Base-by-base conservation (phyloP, 2,888 invertebrate genomes). In the Sipunculus nudus region DNA sequence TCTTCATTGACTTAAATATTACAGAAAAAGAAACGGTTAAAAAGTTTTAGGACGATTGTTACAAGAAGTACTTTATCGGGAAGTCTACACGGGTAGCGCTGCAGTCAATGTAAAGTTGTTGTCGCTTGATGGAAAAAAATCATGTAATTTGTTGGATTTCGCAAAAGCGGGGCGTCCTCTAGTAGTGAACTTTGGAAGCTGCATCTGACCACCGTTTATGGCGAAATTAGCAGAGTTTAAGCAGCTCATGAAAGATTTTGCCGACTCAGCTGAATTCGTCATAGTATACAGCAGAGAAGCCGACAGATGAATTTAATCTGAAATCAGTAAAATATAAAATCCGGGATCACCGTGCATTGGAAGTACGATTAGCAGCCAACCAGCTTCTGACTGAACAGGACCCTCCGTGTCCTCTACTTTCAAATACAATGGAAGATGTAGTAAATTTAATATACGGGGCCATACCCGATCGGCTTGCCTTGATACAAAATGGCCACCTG, bases 131-230 rank as follows among this genome's bases (percentile, higher is more conserved):
- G n/a, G n/a, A n/a, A n/a, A n/a, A n/a, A n/a, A n/a, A n/a, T n/a
- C n/a, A n/a, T n/a, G 49, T 26, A 40, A 41, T 21, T 53, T 68
- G 41, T 31, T 59, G n/a, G 61, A 67, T 49, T 63, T 47, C 57
- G 40, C 29, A 25, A 31, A 39, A 16, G n/a, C n/a, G n/a, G 71
- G 63, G 0, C 63, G 78, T 6, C 77, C 78, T 25, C 70, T 79
- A 38, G 72, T 78, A 8, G 53, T 79, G 13, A 76, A 75, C 65
- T 78, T 79, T 47, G 79, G 79, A 25, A 78, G 78, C 63, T 78
- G 79, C 58, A 74, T 73, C 61, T 79, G 79, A 78, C 76, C 75
- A 13, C 78, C 78, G 50, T 78, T 76, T 61, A 68, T 77, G 69
- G 73, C 62, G 32, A 73, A 72, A 63, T 72, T 78, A 59, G 67